Conservation (phyloP, 2,797 vertebrate species). For the Typhlichthys eigenmanni region DNA sequence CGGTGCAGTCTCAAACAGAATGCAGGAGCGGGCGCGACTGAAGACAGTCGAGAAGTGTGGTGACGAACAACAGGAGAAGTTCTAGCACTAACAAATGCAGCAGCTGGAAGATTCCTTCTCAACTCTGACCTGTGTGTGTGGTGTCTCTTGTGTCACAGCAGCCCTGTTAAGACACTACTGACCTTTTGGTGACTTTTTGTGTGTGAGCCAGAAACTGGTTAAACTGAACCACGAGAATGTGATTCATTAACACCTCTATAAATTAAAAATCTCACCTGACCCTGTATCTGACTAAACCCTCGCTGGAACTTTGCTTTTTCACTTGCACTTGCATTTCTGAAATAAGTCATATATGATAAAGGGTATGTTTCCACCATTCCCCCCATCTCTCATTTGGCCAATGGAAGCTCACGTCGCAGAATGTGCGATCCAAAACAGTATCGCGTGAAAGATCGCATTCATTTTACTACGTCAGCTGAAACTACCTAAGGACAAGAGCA, state of each 20-base stretch:
- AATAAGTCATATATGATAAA: too few species aligned
- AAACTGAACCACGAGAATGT: not conserved
- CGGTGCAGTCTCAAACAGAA: slow-evolving; percentile 6
- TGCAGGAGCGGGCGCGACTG: slow-evolving; percentile 11
- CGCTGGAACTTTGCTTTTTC: too few species aligned
- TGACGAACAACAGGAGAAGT: slow-evolving; percentile 32
- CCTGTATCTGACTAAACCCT: too few species aligned
- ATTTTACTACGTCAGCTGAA: too few species aligned
- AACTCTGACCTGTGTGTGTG: slow-evolving; percentile 36
- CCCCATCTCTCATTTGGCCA: too few species aligned
- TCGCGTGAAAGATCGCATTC: too few species aligned
- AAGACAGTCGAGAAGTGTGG: not conserved
- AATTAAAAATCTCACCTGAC: too few species aligned
- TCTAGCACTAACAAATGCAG: slow-evolving; percentile 38
- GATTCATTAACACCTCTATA: too few species aligned
- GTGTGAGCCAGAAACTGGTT: not conserved
- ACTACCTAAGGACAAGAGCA: too few species aligned
- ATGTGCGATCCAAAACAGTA: not conserved
- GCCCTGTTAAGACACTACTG: slow-evolving; percentile 53
- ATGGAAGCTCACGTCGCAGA: too few species aligned
- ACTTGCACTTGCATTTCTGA: too few species aligned
- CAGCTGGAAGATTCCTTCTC: slow-evolving; percentile 29
- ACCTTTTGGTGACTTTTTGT: slow-evolving; percentile 59
- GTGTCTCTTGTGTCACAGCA: slow-evolving; percentile 49
- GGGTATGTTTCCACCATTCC: too few species aligned